Percentiles rank a stretch among this genome's conserved stretches.
Conservation (phyloP, 2,113 vertebrate species). For the Eptesicus fuscus region DNA sequence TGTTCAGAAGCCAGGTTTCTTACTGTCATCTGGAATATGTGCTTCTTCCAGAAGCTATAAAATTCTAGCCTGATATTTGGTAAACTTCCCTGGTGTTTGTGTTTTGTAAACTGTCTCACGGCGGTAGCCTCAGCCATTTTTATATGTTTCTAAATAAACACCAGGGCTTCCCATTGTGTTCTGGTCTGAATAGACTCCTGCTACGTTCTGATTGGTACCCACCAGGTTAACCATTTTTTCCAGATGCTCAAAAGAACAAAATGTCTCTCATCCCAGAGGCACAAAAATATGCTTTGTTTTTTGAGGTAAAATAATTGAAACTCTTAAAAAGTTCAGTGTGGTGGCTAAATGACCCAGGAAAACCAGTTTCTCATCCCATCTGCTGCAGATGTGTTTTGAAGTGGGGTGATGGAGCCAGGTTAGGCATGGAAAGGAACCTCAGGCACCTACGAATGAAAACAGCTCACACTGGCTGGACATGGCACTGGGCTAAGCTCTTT, state of each 20-base stretch:
- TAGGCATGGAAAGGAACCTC: background rate
- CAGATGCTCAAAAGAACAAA: background rate
- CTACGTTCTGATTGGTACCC: background rate
- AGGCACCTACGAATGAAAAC: background rate
- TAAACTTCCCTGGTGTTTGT: conserved; percentile 30
- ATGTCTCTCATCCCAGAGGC: background rate
- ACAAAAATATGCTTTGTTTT: background rate
- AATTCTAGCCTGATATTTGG: conserved; percentile 42
- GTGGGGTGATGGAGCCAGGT: background rate
- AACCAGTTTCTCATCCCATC: background rate
- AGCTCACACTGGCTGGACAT: background rate
- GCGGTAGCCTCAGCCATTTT: background rate
- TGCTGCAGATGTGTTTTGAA: background rate
- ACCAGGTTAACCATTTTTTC: background rate
- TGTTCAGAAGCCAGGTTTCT: conserved; percentile 3
- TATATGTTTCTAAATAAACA: conserved; percentile 31
- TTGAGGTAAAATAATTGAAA: conserved; percentile 1
- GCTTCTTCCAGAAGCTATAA: conserved; percentile 46
- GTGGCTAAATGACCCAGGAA: background rate
- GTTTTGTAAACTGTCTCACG: background rate
- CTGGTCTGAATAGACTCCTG: background rate
- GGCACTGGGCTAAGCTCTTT: background rate
- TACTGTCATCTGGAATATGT: conserved; percentile 13
- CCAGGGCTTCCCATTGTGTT: background rate
- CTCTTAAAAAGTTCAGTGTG: background rate